These are phyloP conservation scores for Tenodera sinensis DNA, from an alignment of 2,888 invertebrate genomes.

Conservation along the genomic window DNA sequence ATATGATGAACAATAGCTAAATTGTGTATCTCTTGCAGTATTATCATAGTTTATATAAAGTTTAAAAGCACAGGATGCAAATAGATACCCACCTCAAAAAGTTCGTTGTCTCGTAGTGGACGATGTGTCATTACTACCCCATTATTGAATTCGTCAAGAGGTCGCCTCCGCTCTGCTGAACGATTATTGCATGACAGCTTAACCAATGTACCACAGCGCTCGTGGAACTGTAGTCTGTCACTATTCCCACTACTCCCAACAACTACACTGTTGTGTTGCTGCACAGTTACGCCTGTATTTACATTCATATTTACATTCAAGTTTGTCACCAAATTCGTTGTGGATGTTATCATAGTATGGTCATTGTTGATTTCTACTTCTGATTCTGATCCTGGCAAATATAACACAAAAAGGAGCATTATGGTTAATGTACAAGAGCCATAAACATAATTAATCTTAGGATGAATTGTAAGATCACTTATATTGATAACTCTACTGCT, in stretches of 20 bases:
- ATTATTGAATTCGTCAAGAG: conserved; percentile 92
- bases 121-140: conserved; percentile 94
- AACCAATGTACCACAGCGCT: conserved; percentile 81
- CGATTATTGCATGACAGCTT: conserved; percentile 77
- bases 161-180: conserved; percentile 82
- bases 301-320: conserved; percentile 46
- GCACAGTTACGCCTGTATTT: neutral
- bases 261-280: neutral
- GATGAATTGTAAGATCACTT: too few relatives aligned
- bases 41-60: too few relatives aligned
- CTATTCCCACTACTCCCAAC: neutral
- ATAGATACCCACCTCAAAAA: conserved; percentile 66
- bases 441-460: too few relatives aligned
- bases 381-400: conserved; percentile 24
- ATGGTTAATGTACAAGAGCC: too few relatives aligned
- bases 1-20: too few relatives aligned
- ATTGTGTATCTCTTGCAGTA: too few relatives aligned
- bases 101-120: conserved; percentile 78
- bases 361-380: conserved; percentile 43
- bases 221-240: conserved; percentile 79
- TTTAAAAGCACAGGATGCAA: too few relatives aligned
- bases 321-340: conserved; percentile 44
- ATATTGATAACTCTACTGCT: too few relatives aligned
- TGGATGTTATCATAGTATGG: conserved; percentile 41
- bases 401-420: neutral